A percentile compares a stretch with the other conserved stretches of the same genome.
Evolutionary conservation across 2,888 invertebrate species (phyloP).

Genomic region (Acanthopleura granulata): DNA sequence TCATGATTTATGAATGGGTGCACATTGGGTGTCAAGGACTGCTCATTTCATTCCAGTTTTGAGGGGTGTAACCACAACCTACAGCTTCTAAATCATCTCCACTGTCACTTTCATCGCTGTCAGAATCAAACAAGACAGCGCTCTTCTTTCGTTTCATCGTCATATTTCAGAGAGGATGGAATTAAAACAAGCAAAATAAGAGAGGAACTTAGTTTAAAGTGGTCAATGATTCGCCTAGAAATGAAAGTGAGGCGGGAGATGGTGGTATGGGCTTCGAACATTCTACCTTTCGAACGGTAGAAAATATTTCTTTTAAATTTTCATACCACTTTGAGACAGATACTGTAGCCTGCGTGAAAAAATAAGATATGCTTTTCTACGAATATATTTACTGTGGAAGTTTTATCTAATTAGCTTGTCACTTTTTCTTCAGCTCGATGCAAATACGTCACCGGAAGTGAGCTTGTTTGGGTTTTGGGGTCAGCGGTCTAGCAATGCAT

Average conservation of each 20-base stretch:
- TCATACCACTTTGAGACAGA: too few species aligned
- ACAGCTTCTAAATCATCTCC: constrained; percentile 66
- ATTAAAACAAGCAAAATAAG: not conserved
- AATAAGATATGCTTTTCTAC: too few species aligned
- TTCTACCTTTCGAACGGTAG: too few species aligned
- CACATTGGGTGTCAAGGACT: too few species aligned
- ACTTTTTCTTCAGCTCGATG: too few species aligned
- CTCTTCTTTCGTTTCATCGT: constrained; percentile 63
- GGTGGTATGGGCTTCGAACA: not conserved
- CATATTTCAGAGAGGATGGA: constrained; percentile 42
- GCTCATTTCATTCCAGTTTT: not conserved
- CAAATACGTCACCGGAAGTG: constrained; percentile 4
- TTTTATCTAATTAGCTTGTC: too few species aligned
- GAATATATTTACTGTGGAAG: too few species aligned
- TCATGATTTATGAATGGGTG: too few species aligned
- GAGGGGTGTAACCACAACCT: constrained; percentile 26
- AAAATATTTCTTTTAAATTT: too few species aligned
- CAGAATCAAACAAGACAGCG: constrained; percentile 64
- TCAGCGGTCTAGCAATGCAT: not conserved
- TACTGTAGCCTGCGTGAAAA: too few species aligned
- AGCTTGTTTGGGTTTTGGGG: constrained; percentile 14
- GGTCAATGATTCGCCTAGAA: not conserved
- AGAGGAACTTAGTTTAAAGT: not conserved
- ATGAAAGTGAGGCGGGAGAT: constrained; percentile 12
- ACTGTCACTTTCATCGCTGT: constrained; percentile 67